Conservation (phyloP, 2,113 vertebrate species). For the Pleuronectes platessa region DNA sequence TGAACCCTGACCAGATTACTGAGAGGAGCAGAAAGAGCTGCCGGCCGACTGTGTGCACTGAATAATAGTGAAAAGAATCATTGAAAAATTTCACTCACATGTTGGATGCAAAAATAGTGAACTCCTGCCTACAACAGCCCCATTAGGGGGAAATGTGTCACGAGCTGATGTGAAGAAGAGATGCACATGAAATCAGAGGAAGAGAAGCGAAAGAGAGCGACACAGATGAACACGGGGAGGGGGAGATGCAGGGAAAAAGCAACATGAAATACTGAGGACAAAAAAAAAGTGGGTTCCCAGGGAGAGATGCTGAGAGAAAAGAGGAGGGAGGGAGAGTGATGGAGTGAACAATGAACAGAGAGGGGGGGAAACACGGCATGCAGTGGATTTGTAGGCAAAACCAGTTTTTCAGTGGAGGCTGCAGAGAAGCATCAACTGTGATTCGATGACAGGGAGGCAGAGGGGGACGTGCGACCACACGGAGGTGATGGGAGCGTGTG, state of each 20-base stretch:
- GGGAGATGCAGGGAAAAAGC: slow-evolving; percentile 44
- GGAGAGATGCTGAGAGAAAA: slow-evolving; percentile 69
- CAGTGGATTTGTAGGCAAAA: slow-evolving; percentile 72
- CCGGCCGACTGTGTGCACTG: slow-evolving; percentile 19
- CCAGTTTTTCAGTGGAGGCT: slow-evolving; percentile 60
- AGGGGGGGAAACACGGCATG: slow-evolving; percentile 27
- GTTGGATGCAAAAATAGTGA: slow-evolving; percentile 53
- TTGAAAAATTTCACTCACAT: slow-evolving; percentile 66
- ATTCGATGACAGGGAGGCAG: slow-evolving; percentile 39
- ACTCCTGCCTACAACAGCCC: slow-evolving; percentile 48
- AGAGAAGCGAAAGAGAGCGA: slow-evolving; percentile 45
- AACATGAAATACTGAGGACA: slow-evolving; percentile 65
- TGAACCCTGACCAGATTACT: slow-evolving; percentile 61
- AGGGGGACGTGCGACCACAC: slow-evolving; percentile 30
- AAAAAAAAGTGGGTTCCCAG: slow-evolving; percentile 68
- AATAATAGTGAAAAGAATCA: slow-evolving; percentile 34
- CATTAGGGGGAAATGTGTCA: slow-evolving; percentile 14
- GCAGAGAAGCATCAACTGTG: slow-evolving; percentile 58
- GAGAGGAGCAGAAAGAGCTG: slow-evolving; percentile 31
- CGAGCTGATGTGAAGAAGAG: slow-evolving; percentile 18
- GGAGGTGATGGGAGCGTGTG: slow-evolving; percentile 37
- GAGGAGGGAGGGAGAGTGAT: slow-evolving; percentile 50
- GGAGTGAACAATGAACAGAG: slow-evolving; percentile 72
- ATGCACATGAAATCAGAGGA: slow-evolving; percentile 59
- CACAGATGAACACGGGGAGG: slow-evolving; percentile 55